Evolutionary conservation across 2,797 vertebrate genomes (phyloP).

Genomic region (Hipposideros larvatus): DNA sequence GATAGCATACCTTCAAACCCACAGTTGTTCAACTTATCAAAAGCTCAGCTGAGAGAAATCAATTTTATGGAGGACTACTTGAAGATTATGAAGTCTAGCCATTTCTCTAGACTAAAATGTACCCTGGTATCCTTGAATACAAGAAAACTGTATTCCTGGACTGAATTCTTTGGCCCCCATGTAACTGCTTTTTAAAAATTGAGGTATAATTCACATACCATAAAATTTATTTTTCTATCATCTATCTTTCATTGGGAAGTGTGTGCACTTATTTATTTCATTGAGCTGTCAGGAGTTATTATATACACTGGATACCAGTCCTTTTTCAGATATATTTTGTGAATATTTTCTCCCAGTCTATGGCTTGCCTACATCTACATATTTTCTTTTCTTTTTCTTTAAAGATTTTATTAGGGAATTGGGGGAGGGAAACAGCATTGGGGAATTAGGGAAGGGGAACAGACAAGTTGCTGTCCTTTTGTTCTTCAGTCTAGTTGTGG

Average conservation of each 20-base stretch:
- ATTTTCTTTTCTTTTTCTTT: too few relatives aligned
- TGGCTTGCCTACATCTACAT: background rate
- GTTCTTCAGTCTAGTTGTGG: too few relatives aligned
- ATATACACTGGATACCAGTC: background rate
- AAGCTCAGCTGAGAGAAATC: constrained; percentile 48
- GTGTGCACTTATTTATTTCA: background rate
- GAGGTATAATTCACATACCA: background rate
- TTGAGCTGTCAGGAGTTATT: background rate
- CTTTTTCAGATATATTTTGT: constrained; percentile 46
- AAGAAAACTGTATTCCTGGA: background rate
- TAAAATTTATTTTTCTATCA: background rate
- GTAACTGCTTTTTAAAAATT: background rate
- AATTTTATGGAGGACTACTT: background rate
- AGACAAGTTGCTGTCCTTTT: too few relatives aligned
- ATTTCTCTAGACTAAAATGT: constrained; percentile 17
- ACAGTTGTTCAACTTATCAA: constrained; percentile 39
- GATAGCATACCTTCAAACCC: constrained; percentile 20
- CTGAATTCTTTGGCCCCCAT: background rate
- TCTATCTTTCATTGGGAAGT: background rate
- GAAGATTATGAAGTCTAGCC: background rate
- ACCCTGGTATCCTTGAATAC: background rate
- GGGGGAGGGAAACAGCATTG: too few relatives aligned
- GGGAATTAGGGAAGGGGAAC: too few relatives aligned
- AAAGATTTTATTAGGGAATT: too few relatives aligned
- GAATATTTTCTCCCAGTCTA: background rate